These are phyloP conservation scores for Salvelinus fontinalis DNA, from an alignment of 2,113 vertebrate species.

Conservation along the genomic window DNA sequence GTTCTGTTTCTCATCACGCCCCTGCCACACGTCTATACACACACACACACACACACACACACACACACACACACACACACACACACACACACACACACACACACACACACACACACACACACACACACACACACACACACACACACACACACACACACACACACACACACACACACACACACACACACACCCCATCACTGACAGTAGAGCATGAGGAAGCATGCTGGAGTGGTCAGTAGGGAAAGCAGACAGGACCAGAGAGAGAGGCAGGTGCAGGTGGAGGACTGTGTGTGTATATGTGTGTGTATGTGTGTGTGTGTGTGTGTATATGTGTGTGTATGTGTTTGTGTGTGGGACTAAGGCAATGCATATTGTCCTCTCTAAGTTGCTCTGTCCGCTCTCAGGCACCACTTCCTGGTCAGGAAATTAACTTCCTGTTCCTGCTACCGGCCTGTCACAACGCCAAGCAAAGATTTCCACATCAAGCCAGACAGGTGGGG, in stretches of 20 bases:
- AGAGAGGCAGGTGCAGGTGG: not conserved
- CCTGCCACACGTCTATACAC: conserved; percentile 75
- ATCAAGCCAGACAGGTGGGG: not conserved
- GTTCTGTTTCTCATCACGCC: conserved; percentile 73
- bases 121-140: not conserved
- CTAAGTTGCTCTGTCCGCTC: conserved; percentile 19
- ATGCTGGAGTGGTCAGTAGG: not conserved
- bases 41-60: no score
- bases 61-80: no score
- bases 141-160: conserved; percentile 15
- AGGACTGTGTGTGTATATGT: conserved; percentile 20
- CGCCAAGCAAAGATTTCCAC: conserved; percentile 1
- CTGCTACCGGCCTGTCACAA: conserved; percentile 31
- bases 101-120: no score
- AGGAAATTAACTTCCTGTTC: conserved; percentile 33
- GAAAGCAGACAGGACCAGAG: not conserved
- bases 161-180: not conserved
- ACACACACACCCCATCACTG: not conserved
- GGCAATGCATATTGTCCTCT: conserved; percentile 34
- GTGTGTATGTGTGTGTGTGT: conserved; percentile 7
- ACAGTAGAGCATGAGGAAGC: not conserved
- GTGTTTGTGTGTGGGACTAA: conserved; percentile 10
- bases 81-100: no score
- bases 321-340: conserved; percentile 13
- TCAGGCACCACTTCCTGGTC: conserved; percentile 49